A percentile compares a stretch with the other conserved stretches of the same genome.
Conservation (phyloP, 2,888 invertebrate genomes). For the Andrena hattorfiana region DNA sequence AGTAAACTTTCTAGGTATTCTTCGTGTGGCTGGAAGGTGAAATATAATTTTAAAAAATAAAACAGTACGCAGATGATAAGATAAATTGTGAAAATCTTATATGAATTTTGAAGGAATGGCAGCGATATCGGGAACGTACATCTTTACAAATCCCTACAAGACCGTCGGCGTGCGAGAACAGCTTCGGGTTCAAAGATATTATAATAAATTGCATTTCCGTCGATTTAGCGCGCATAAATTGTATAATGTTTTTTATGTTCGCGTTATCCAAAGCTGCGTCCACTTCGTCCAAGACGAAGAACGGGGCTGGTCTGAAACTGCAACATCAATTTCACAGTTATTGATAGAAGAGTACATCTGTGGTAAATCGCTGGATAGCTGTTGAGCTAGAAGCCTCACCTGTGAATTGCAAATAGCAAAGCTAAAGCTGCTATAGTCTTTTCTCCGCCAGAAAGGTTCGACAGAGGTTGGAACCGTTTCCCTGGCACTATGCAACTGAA, state of each 20-base stretch:
- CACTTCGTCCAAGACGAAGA: slow-evolving; percentile 99
- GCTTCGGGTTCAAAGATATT: slow-evolving; percentile 98
- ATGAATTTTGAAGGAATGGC: background rate
- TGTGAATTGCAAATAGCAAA: slow-evolving; percentile 97
- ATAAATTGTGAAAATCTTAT: background rate
- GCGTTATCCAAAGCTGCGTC: slow-evolving; percentile 99
- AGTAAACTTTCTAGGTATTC: slow-evolving; percentile 3
- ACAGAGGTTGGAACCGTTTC: slow-evolving; percentile 98
- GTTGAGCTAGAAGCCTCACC: slow-evolving; percentile 84
- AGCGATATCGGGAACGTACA: slow-evolving; percentile 21
- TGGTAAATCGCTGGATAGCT: background rate
- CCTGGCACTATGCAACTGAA: slow-evolving; percentile 99
- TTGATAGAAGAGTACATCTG: background rate
- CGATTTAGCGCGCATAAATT: slow-evolving; percentile 95
- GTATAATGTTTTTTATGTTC: slow-evolving; percentile 98
- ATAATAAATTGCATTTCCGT: slow-evolving; percentile 96
- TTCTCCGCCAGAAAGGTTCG: slow-evolving; percentile 98
- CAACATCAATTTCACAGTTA: background rate
- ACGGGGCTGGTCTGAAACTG: slow-evolving; percentile 97
- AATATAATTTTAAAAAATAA: background rate
- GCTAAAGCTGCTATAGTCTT: slow-evolving; percentile 98
- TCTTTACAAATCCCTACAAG: slow-evolving; percentile 55
- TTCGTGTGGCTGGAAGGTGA: background rate
- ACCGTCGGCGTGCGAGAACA: slow-evolving; percentile 86
- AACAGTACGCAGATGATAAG: background rate